Conservation (phyloP, 2,888 invertebrate genomes). For the Netelia melanura region DNA sequence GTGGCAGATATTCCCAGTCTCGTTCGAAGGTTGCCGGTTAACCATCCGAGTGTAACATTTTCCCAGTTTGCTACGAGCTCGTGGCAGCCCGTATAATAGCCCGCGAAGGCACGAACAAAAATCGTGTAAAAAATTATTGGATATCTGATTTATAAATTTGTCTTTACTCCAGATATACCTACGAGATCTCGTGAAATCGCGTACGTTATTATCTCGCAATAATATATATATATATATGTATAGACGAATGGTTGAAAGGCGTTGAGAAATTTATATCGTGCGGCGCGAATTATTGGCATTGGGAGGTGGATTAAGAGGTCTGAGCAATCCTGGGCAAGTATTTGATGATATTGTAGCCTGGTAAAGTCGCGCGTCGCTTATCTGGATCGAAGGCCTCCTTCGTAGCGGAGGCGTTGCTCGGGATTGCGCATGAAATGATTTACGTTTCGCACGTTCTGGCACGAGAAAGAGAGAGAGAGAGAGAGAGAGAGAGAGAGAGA, state of each 20-base stretch:
- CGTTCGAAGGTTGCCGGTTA: too few relatives aligned
- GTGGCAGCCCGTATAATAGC: too few relatives aligned
- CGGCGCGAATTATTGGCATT: conserved; percentile 5
- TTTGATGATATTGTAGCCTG: conserved; percentile 34
- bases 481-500: background rate
- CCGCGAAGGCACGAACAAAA: too few relatives aligned
- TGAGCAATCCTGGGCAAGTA: background rate
- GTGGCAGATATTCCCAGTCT: too few relatives aligned
- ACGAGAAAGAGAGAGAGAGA: background rate
- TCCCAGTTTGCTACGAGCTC: too few relatives aligned
- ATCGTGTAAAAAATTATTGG: too few relatives aligned
- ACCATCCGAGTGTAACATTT: too few relatives aligned
- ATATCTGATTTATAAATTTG: too few relatives aligned
- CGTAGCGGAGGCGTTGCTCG: conserved; percentile 60
- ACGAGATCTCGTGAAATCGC: too few relatives aligned
- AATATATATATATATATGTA: conserved; percentile 9
- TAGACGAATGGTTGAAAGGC: background rate
- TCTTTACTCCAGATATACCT: too few relatives aligned
- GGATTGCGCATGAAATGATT: conserved; percentile 57
- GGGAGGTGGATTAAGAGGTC: conserved; percentile 33
- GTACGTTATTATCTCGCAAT: background rate
- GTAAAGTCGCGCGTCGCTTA: conserved; percentile 19
- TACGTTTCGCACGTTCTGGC: conserved; percentile 48
- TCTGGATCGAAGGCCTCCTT: conserved; percentile 57
- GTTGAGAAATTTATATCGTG: conserved; percentile 39